phyloP scores from a whole-genome alignment of 2,888 invertebrate species.

The Temnothorax rugatulus region DNA sequence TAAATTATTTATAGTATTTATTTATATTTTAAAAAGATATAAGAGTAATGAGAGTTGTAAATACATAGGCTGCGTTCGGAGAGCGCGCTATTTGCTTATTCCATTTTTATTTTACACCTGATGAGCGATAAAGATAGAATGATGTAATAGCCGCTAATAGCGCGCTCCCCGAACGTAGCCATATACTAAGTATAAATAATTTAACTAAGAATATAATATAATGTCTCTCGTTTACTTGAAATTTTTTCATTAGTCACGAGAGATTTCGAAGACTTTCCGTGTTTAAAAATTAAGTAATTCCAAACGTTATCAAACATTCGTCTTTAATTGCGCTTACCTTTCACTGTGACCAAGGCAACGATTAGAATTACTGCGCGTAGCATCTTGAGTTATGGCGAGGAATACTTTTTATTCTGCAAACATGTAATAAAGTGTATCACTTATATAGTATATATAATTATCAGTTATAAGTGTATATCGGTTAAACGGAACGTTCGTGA shows the following conservation, averaged over 20 bases:
- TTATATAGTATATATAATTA: too few species aligned
- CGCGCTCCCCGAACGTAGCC: too few species aligned
- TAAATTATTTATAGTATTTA: background rate
- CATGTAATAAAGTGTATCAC: background rate
- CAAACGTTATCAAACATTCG: background rate
- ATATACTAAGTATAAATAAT: background rate
- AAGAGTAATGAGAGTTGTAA: background rate
- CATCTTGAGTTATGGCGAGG: background rate
- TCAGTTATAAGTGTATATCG: too few species aligned
- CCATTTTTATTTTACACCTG: too few species aligned
- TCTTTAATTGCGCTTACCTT: constrained; percentile 18
- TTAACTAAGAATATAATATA: background rate
- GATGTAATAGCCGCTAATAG: too few species aligned
- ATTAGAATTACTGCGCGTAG: constrained; percentile 2
- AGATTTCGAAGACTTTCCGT: background rate
- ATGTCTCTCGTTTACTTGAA: background rate
- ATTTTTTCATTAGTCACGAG: background rate
- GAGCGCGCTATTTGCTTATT: too few species aligned
- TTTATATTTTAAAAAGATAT: background rate
- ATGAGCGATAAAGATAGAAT: background rate
- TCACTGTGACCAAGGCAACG: background rate
- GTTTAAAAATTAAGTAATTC: background rate
- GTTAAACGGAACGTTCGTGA: background rate
- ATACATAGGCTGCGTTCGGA: background rate
- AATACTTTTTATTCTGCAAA: constrained; percentile 7